phyloP scores from a whole-genome alignment of 1,140 invertebrate genomes.

The Euglossa dilemma region DNA sequence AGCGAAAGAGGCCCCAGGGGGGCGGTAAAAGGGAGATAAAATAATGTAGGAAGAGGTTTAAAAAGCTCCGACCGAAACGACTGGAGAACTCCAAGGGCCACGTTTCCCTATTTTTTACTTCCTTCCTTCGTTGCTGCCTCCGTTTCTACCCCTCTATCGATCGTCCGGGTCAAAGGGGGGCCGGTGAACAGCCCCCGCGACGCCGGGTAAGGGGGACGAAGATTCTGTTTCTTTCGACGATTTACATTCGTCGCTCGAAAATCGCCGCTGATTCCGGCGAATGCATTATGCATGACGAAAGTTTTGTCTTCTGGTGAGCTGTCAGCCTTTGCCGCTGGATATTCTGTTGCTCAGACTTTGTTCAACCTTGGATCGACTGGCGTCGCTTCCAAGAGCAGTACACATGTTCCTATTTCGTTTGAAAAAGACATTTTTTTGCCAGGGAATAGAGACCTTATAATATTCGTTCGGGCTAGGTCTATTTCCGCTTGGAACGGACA shows the following conservation, averaged over 20 bases:
- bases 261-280: slow-evolving; percentile 1
- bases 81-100: slow-evolving; percentile 32
- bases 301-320: slow-evolving; percentile 17
- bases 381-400: neutral
- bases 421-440: neutral
- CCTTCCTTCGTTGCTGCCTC: neutral
- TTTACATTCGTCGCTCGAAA: slow-evolving; percentile 17
- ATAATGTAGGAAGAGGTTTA: slow-evolving; percentile 74
- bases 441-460: no score
- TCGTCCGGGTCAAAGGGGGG: neutral
- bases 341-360: slow-evolving; percentile 9
- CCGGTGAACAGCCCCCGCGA: neutral
- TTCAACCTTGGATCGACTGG: neutral
- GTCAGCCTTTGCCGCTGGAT: neutral
- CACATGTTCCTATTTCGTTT: neutral
- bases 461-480: no score
- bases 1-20: slow-evolving; percentile 73
- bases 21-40: slow-evolving; percentile 59
- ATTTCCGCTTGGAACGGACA: no score
- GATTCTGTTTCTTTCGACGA: slow-evolving; percentile 3
- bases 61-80: slow-evolving; percentile 64
- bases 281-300: slow-evolving; percentile 26
- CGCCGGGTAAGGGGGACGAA: neutral
- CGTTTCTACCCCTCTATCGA: neutral
- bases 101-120: slow-evolving; percentile 34